Evolutionary conservation across 2,888 invertebrate species (phyloP), one percentile per base, ranked within the genome.

Genomic region (Acleris holmiana): DNA sequence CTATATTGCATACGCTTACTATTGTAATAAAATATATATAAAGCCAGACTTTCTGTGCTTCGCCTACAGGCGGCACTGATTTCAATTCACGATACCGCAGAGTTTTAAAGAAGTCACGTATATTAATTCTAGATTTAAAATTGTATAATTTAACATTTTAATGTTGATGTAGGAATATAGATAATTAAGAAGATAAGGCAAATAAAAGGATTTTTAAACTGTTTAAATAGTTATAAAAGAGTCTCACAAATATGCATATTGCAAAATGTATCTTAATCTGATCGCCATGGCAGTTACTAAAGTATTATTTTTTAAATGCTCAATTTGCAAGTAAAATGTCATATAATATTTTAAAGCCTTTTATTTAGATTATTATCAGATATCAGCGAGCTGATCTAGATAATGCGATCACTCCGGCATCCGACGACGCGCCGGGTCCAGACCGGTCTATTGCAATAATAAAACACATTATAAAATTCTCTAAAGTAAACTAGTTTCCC

Each of bases 401-500:
- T 44, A 23, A 17, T 23, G 13, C 53, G 18, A 56, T 55, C 25
- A 29, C 17, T 44, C 41, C n/a, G 41, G 15, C 41, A 8, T 29
- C 21, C 35, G 13, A 21, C 21, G 41, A 10, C 53, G 19, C 15
- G 17, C 35, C 35, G 13, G 2, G 21, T 8, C 40, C 44, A 21
- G 55, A 55, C 44, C 55, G 55, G 55, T 59, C 58, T 8, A 68
- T 69, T 71, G 71, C 70, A 71, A 72, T 67, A 71, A 69, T 69
- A 72, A 71, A 70, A 69, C 47, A 66, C 57, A 67, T 69, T 66
- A 70, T 68, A 68, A 69, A 69, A 68, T 69, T 68, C 66, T 63
- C 56, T 44, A 62, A 61, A 76, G 65, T 76, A 80, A 83, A 80
- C 80, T 77, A 79, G 79, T 77, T 80, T 75, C 72, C 68, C 67